Evolutionary conservation across 2,797 vertebrate species (phyloP).

Genomic region (Vireo griseus): DNA sequence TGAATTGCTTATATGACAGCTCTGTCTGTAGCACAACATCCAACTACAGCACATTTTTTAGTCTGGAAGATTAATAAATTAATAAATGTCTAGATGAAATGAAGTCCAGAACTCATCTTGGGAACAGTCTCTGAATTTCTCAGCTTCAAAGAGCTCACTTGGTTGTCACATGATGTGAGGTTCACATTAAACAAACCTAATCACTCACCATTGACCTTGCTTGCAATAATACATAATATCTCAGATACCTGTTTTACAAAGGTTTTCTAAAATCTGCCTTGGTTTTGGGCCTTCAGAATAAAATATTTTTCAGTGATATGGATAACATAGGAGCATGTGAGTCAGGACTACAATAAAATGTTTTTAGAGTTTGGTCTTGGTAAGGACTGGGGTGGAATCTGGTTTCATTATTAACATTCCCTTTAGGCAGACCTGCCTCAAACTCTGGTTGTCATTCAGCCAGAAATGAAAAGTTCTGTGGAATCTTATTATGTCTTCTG

Average conservation of each 20-base stretch:
- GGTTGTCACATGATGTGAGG: neutral
- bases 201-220: neutral
- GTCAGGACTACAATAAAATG: neutral
- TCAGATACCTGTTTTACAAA: neutral
- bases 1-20: neutral
- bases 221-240: neutral
- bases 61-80: conserved; percentile 12
- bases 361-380: neutral
- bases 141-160: neutral
- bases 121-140: neutral
- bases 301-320: neutral
- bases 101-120: neutral
- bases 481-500: neutral
- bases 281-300: neutral
- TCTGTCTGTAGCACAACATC: neutral
- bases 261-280: neutral
- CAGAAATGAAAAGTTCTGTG: neutral
- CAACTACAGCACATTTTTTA: neutral
- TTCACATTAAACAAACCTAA: neutral
- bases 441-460: neutral
- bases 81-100: conserved; percentile 17
- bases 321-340: neutral
- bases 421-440: neutral
- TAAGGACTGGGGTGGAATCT: neutral
- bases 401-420: neutral